Evolutionary conservation across 2,113 vertebrate genomes (phyloP), one percentile per base, ranked within the genome.

Genomic region (Salvelinus fontinalis): DNA sequence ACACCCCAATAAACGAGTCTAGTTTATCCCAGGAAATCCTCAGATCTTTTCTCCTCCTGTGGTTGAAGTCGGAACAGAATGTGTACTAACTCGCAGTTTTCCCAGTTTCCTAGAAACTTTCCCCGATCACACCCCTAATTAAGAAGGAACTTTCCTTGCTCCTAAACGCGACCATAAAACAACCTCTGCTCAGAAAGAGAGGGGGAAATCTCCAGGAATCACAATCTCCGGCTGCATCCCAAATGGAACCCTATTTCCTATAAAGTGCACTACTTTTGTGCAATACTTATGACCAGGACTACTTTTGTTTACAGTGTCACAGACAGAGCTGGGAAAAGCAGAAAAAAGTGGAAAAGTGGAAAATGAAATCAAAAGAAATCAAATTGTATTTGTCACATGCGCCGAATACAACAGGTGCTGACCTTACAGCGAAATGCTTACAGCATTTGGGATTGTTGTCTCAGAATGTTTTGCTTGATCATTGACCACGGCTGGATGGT

Each of bases 91-190:
- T 71, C 67, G 74, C 22, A 18, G 51, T 86, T 44, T 9, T 12
- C 39, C 39, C 39, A 44, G 39, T 44, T 88, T 86, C 84, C 85
- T 81, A 81, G 81, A 87, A 77, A 80, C 73, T 83, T 85, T 77
- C 79, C 51, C 87, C 76, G 77, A 83, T 88, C 22, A 14, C 79
- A 85, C 80, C 86, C 86, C 79, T 88, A 92, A 91, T 92, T 89
- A 90, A 73, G 75, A 51, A 86, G 88, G 85, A 91, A 93, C 87
- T 88, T 91, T 92, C 92, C 88, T 4, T 82, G 75, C 89, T 88
- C 77, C 79, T 87, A 77, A 91, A 91, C 75, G 79, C 71, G 62
- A 83, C 89, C 89, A 88, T 90, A 84, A 87, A 88, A 90, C 76
- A 70, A 82, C 79, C 83, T 87, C 79, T 88, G 88, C 86, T 87